phyloP scores from a whole-genome alignment of 2,888 invertebrate species.

The Himalopsyche kuldschensis region DNA sequence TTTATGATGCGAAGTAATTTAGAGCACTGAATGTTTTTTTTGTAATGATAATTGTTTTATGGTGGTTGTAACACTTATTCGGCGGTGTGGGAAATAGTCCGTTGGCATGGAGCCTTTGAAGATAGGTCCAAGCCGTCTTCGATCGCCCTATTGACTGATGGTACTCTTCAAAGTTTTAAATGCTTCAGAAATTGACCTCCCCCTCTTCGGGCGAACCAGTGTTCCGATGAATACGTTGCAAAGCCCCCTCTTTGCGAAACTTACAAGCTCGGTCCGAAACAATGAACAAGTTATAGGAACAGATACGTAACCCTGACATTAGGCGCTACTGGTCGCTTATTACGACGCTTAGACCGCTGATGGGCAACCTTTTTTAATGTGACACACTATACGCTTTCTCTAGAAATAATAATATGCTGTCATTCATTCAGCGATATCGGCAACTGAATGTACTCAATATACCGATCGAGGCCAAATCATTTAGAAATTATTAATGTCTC shows the following conservation, averaged over 20 bases:
- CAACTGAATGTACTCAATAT: too few species aligned
- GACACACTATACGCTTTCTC: background rate
- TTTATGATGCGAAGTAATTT: too few species aligned
- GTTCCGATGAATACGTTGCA: conserved; percentile 19
- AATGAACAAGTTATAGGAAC: conserved; percentile 42
- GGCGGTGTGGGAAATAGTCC: background rate
- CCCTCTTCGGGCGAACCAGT: background rate
- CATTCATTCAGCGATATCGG: too few species aligned
- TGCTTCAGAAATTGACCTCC: background rate
- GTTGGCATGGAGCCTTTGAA: background rate
- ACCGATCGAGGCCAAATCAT: too few species aligned
- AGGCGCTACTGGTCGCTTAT: conserved; percentile 39
- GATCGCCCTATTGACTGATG: background rate
- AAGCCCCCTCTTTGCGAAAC: conserved; percentile 10
- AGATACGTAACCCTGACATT: conserved; percentile 41
- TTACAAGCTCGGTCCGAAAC: conserved; percentile 39
- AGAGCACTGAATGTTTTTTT: too few species aligned
- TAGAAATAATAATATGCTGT: too few species aligned
- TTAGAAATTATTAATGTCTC: too few species aligned
- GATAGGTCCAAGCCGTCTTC: background rate
- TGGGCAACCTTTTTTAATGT: background rate
- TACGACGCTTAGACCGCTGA: background rate
- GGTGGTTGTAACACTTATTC: background rate
- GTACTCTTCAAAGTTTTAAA: background rate
- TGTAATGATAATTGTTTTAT: too few species aligned